Evolutionary conservation across 2,797 vertebrate genomes (phyloP), one percentile per base, ranked within the genome.

Genomic region (Cephalopachus bancanus): DNA sequence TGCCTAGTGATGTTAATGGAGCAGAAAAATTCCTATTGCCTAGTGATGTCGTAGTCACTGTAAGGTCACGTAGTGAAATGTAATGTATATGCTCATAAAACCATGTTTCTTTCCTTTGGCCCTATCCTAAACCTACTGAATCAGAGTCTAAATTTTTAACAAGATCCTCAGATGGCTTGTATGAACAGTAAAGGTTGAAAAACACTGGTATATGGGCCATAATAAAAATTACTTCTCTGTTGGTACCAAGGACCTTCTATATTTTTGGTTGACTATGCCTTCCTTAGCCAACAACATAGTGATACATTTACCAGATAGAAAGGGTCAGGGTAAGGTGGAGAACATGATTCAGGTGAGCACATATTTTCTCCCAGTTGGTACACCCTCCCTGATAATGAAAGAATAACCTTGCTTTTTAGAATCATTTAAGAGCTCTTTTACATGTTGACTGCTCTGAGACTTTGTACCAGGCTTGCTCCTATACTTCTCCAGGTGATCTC

Each of bases 111-210:
- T 44, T 44, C 44, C 44, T 44, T 44, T 84, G 65, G n/a, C 60
- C 59, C 33, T 88, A 33, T 72, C 26, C 51, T 22, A 76, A 87
- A 83, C 37, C 44, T 85, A 79, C n/a, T 84, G 28, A 87, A 76
- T 96, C 51, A 83, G 65, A 94, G 78, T 87, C 59, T 95, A 2
- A 76, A 12, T 26, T 93, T 89, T 93, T 65, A 44, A 64, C 20
- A 85, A 95, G 79, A 55, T 71, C 37, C 7, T 22, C 51, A 72
- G 17, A 10, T 92, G 20, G 87, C 78, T 90, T 97, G 33, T 62
- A 84, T 93, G 24, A 17, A 59, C 10, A 69, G 90, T 84, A 69
- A 95, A 83, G n/a, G 30, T 86, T 92, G 16, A 78, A 55, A 92
- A 91, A 37, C 10, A 90, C 11, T 92, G 0, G 83, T 94, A 20